Evolutionary conservation across 2,888 invertebrate genomes (phyloP).

Genomic region (Synergus itoensis): DNA sequence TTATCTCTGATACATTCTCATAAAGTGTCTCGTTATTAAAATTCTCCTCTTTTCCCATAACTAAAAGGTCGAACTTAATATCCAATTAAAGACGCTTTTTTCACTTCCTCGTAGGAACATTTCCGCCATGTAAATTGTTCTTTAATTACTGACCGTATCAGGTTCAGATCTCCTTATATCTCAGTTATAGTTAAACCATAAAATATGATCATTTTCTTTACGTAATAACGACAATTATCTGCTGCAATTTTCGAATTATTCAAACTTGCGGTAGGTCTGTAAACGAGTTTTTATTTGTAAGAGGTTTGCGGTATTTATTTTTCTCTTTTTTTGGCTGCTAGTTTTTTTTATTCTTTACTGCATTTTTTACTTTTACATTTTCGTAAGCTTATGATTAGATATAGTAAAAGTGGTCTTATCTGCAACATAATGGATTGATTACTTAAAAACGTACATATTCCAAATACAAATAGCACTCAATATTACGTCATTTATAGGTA

Average conservation of each 20-base stretch:
- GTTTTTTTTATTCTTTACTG: too few relatives aligned
- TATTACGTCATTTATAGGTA: neutral
- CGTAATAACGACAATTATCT: constrained; percentile 13
- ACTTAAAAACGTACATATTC: neutral
- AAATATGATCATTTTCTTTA: neutral
- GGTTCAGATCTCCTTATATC: constrained; percentile 8
- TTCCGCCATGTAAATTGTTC: constrained; percentile 30
- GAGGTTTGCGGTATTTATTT: too few relatives aligned
- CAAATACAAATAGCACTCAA: neutral
- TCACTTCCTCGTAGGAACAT: neutral
- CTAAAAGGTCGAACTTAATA: constrained; percentile 30
- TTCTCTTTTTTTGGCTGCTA: too few relatives aligned
- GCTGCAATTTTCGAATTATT: neutral
- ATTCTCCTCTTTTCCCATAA: constrained; percentile 23
- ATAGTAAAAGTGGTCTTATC: neutral
- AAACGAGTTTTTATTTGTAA: too few relatives aligned
- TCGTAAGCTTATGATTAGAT: too few relatives aligned
- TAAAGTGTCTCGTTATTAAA: constrained; percentile 32
- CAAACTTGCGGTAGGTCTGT: too few relatives aligned
- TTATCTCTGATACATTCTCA: constrained; percentile 18
- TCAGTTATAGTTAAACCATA: too few relatives aligned
- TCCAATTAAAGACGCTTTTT: constrained; percentile 24
- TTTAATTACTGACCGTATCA: constrained; percentile 14
- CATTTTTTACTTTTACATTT: too few relatives aligned
- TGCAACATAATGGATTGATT: neutral